Base-by-base conservation (phyloP, 2,888 invertebrate genomes). In the Rhyacophila evoluta region DNA sequence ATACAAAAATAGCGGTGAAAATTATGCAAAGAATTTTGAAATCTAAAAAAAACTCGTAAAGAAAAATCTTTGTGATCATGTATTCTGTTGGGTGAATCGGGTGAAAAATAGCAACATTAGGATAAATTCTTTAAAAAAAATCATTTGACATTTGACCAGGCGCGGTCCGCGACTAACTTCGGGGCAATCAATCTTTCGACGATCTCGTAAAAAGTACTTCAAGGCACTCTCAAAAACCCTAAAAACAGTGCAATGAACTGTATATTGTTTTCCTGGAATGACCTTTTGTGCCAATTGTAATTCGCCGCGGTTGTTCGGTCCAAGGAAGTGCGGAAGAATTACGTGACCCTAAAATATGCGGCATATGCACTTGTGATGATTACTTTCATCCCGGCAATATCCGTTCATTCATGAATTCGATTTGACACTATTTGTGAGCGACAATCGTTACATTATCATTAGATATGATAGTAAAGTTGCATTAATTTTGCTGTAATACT, bases 101-200 rank as follows among this genome's bases (percentile, higher is more conserved):
- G 19, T 19, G 55, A 55, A 55, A 19, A 55, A 55, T 55, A 55
- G 10, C n/a, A n/a, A n/a, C n/a, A 55, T 55, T 55, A 55, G 1
- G 10, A 6, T 19, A 1, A 19, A 19, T 8, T 8, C 10, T 55
- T 8, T 19, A 29, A 1, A 29, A 29, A 69, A 28, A 28, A n/a
- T 28, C n/a, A 28, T 69, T 69, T 69, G 69, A 69, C 69, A 69
- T 69, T 69, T 69, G 33, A 33, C 69, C 69, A 69, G 69, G 69
- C 69, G 69, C 69, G 69, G 69, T 6, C 28, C 33, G 69, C n/a
- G 8, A 33, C 29, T 4, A 69, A 69, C 69, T 69, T 69, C 69
- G 33, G 27, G 29, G 69, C 69, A 12, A 2, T 69, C 69, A 6
- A 11, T 10, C 29, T 29, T 12, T 12, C 25, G 12, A 28, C 69